These are phyloP conservation scores for Salarias fasciatus DNA, from an alignment of 2,797 vertebrate genomes.

Conservation along the genomic window DNA sequence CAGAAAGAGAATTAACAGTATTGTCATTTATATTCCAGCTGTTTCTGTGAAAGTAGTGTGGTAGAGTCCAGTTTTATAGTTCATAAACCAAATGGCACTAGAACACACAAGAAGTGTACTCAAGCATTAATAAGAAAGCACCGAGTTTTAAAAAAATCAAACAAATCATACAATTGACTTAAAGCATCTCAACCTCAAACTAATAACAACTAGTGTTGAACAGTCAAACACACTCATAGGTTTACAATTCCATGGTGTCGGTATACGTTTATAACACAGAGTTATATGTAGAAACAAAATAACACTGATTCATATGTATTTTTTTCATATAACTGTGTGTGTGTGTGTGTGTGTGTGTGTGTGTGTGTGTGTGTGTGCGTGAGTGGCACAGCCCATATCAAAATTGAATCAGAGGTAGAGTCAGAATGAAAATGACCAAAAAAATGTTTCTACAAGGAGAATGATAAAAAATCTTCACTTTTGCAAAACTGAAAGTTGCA, in stretches of 20 bases:
- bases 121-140: conserved; percentile 39
- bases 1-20: not conserved
- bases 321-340: conserved; percentile 43
- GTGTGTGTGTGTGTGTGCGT: conserved; percentile 17
- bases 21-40: conserved; percentile 1
- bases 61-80: conserved; percentile 12
- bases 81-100: conserved; percentile 41
- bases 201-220: conserved; percentile 45
- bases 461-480: not conserved
- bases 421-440: conserved; percentile 47
- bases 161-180: conserved; percentile 37
- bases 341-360: conserved; percentile 18
- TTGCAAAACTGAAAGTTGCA: not conserved
- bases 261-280: conserved; percentile 37
- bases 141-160: conserved; percentile 30
- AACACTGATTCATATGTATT: conserved; percentile 11
- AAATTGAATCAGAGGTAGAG: conserved; percentile 68
- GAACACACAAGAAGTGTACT: conserved; percentile 41
- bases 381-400: conserved; percentile 17
- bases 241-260: conserved; percentile 21
- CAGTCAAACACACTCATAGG: conserved; percentile 56
- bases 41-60: conserved; percentile 5
- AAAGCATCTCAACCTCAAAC: conserved; percentile 31
- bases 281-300: conserved; percentile 17
- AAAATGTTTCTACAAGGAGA: conserved; percentile 17